Percentiles rank a stretch among this genome's conserved stretches.
These are phyloP conservation scores for Hoplodrina ambigua DNA, from an alignment of 2,888 invertebrate genomes.

Conservation along the genomic window DNA sequence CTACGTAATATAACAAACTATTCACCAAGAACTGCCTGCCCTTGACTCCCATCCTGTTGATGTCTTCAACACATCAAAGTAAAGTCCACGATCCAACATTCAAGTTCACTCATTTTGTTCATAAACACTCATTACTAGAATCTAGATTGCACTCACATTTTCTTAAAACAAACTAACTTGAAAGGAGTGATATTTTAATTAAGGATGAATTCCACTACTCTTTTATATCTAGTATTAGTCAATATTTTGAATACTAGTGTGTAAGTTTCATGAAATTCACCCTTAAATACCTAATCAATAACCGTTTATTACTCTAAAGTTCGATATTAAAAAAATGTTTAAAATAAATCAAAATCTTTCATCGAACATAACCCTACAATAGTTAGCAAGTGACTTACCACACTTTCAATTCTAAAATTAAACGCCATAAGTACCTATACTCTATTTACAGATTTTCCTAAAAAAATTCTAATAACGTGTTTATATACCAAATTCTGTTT, in stretches of 20 bases:
- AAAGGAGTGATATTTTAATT: conserved; percentile 7
- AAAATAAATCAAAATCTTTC: not conserved
- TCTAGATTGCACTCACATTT: conserved; percentile 15
- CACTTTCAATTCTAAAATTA: not conserved
- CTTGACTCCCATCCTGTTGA: conserved; percentile 80
- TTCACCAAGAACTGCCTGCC: conserved; percentile 82
- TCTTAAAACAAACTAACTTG: conserved; percentile 10
- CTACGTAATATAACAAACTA: conserved; percentile 57
- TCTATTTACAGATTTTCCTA: conserved; percentile 24
- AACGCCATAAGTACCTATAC: not conserved
- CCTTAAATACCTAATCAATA: too few species aligned
- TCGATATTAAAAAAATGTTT: not conserved
- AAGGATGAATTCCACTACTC: too few species aligned
- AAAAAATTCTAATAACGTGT: too few species aligned
- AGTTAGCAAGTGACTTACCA: not conserved
- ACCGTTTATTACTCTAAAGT: too few species aligned
- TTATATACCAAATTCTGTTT: not conserved
- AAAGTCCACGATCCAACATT: conserved; percentile 38
- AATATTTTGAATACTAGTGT: too few species aligned
- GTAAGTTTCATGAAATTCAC: too few species aligned
- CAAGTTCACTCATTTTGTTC: conserved; percentile 49
- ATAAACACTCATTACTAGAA: conserved; percentile 15
- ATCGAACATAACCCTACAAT: not conserved
- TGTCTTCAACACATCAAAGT: conserved; percentile 49
- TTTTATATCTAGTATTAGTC: too few species aligned